Conservation (phyloP, 2,113 vertebrate genomes). For the Corydoras sp. region DNA sequence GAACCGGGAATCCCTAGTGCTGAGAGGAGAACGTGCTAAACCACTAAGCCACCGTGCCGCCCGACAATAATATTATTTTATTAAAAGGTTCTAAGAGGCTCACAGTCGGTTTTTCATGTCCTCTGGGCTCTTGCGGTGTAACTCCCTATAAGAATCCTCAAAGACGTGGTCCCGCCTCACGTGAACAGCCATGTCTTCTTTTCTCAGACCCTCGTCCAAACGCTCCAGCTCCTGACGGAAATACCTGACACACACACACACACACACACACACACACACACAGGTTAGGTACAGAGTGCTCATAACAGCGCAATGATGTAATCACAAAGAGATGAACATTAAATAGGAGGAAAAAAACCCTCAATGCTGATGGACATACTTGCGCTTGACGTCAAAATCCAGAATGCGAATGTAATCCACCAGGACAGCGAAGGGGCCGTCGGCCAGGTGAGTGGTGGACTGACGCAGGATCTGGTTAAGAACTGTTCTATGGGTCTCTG, state of each 20-base stretch:
- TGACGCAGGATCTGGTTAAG: slow-evolving; percentile 92
- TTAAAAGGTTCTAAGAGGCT: slow-evolving; percentile 31
- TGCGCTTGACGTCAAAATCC: slow-evolving; percentile 92
- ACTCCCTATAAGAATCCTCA: slow-evolving; percentile 89
- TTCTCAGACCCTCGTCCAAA: slow-evolving; percentile 84
- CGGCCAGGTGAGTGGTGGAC: slow-evolving; percentile 87
- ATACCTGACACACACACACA: slow-evolving; percentile 63
- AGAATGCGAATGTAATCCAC: slow-evolving; percentile 94
- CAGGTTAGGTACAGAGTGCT: neutral
- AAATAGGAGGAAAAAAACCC: neutral
- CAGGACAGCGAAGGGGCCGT: slow-evolving; percentile 88
- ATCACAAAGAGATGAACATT: neutral
- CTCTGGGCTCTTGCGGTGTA: slow-evolving; percentile 91
- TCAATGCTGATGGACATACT: slow-evolving; percentile 62
- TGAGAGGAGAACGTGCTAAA: too few species aligned
- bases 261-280: neutral
- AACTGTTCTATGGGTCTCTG: slow-evolving; percentile 91
- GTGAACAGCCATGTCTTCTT: slow-evolving; percentile 92
- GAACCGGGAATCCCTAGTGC: too few species aligned
- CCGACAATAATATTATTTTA: neutral
- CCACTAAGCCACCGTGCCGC: too few species aligned
- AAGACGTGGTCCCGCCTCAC: slow-evolving; percentile 91
- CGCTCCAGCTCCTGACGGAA: slow-evolving; percentile 91
- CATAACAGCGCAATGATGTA: too few species aligned
- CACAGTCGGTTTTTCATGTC: slow-evolving; percentile 96